These are phyloP conservation scores for Saccopteryx bilineata DNA, from an alignment of 2,113 vertebrate genomes.

Conservation along the genomic window DNA sequence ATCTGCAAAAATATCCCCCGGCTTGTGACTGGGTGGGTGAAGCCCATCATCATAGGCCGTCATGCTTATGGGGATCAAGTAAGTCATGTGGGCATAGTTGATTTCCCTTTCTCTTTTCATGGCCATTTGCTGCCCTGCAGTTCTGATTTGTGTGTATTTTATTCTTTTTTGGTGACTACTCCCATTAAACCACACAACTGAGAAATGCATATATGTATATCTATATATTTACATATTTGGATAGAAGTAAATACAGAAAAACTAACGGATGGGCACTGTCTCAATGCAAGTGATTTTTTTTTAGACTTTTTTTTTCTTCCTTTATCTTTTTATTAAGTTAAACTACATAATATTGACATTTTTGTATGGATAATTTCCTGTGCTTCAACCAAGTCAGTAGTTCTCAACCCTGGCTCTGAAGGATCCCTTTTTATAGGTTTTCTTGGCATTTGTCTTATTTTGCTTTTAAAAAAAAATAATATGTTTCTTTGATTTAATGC, in stretches of 20 bases:
- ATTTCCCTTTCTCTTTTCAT: slow-evolving; percentile 21
- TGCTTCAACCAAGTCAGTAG: background rate
- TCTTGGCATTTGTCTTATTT: background rate
- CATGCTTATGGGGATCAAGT: slow-evolving; percentile 99
- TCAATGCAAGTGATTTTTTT: background rate
- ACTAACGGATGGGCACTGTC: background rate
- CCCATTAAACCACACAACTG: background rate
- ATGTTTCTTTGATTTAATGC: slow-evolving; percentile 7
- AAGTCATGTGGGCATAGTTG: slow-evolving; percentile 71
- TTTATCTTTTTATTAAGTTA: slow-evolving; percentile 37
- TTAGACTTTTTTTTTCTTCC: background rate
- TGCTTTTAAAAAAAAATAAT: background rate
- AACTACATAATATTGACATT: background rate
- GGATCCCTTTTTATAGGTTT: background rate
- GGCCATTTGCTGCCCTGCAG: background rate
- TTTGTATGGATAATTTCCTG: background rate
- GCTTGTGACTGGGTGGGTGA: slow-evolving; percentile 95
- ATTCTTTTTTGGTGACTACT: background rate
- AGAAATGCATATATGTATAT: background rate
- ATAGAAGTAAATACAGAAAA: background rate
- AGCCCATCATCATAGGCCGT: slow-evolving; percentile 98
- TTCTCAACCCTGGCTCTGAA: background rate
- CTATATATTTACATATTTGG: background rate
- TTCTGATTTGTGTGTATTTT: background rate
- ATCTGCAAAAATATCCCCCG: slow-evolving; percentile 98